Conservation (phyloP, 2,888 invertebrate species). For the Drosophila algonquin region DNA sequence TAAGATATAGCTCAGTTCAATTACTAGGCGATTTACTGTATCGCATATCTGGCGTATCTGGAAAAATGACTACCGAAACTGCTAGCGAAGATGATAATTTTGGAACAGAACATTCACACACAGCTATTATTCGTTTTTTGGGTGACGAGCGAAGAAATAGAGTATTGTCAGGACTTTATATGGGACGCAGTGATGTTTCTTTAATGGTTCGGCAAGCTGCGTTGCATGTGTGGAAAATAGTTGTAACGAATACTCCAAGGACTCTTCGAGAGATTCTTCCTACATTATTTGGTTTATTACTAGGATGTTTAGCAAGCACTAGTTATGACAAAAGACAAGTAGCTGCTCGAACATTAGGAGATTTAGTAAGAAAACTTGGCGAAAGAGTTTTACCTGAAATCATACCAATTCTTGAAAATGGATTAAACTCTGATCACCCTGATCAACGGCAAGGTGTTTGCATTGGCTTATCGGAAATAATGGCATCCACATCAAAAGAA, state of each 20-base stretch:
- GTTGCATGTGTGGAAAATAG: slow-evolving; percentile 99
- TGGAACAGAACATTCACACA: slow-evolving; percentile 97
- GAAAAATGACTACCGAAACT: slow-evolving; percentile 99
- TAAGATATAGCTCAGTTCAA: slow-evolving; percentile 96
- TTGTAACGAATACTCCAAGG: slow-evolving; percentile 98
- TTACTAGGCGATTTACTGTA: slow-evolving; percentile 97
- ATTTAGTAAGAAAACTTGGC: slow-evolving; percentile 97
- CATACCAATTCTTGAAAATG: slow-evolving; percentile 97
- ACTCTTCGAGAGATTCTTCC: slow-evolving; percentile 98
- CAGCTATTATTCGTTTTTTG: slow-evolving; percentile 94
- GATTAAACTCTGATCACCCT: slow-evolving; percentile 94
- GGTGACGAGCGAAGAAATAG: slow-evolving; percentile 95
- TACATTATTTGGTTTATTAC: slow-evolving; percentile 94
- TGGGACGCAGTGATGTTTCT: slow-evolving; percentile 98
- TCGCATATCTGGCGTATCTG: slow-evolving; percentile 98
- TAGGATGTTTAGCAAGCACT: slow-evolving; percentile 97
- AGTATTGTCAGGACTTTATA: slow-evolving; percentile 96
- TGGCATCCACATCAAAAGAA: slow-evolving; percentile 97
- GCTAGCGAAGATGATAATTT: slow-evolving; percentile 99
- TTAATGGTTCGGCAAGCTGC: slow-evolving; percentile 98
- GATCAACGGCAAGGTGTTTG: slow-evolving; percentile 99
- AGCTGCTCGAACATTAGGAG: slow-evolving; percentile 97
- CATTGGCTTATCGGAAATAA: slow-evolving; percentile 98
- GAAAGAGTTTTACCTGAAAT: slow-evolving; percentile 99
- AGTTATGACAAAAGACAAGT: slow-evolving; percentile 98